Conservation (phyloP, 1,140 invertebrate species). For the Acromyrmex echinatior region DNA sequence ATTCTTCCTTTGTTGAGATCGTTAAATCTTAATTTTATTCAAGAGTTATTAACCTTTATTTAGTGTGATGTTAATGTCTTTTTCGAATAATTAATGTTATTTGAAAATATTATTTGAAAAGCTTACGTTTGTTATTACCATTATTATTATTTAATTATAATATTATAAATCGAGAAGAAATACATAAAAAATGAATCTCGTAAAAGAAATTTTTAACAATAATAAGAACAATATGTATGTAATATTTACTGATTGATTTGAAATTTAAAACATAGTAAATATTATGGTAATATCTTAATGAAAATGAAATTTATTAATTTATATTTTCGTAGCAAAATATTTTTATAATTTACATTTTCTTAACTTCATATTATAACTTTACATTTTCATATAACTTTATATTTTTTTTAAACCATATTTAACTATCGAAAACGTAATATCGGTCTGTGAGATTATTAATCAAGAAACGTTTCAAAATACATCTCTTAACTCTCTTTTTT, state of each 20-base stretch:
- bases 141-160: neutral
- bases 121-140: too few relatives aligned
- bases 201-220: neutral
- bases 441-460: neutral
- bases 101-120: neutral
- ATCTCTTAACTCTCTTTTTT: constrained; percentile 2
- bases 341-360: neutral
- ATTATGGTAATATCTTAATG: neutral
- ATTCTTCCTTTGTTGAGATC: neutral
- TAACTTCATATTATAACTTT: too few relatives aligned
- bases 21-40: neutral
- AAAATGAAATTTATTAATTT: neutral
- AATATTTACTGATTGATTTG: neutral
- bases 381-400: too few relatives aligned
- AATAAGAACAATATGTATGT: neutral
- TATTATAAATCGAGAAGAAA: neutral
- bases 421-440: neutral
- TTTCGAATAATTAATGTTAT: neutral
- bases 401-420: neutral
- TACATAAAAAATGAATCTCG: neutral
- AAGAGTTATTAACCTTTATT: neutral
- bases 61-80: neutral
- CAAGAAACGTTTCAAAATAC: neutral
- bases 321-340: neutral
- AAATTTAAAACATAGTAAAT: neutral